These are phyloP conservation scores for Vulpes ferrilata DNA, from an alignment of 2,113 vertebrate species.

Conservation along the genomic window DNA sequence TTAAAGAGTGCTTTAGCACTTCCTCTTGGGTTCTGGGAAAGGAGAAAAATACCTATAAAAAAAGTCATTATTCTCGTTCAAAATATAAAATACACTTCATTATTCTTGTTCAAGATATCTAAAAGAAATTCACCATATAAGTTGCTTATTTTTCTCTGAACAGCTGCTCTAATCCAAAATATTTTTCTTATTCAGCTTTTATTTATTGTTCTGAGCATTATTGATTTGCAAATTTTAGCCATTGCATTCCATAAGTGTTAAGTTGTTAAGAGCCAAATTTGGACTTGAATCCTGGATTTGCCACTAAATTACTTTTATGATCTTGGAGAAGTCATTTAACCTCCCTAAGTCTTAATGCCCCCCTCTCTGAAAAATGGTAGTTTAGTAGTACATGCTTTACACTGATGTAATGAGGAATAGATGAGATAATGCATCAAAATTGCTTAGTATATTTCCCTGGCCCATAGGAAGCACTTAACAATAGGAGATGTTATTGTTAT, in stretches of 20 bases:
- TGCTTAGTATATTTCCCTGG: slow-evolving; percentile 1
- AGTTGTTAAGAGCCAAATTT: neutral
- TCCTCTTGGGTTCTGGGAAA: neutral
- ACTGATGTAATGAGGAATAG: slow-evolving; percentile 32
- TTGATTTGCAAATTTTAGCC: slow-evolving; percentile 24
- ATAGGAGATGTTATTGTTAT: slow-evolving; percentile 25
- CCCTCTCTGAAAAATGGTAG: slow-evolving; percentile 26
- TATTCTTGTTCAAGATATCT: slow-evolving; percentile 22
- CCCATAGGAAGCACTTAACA: neutral
- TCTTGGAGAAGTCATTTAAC: slow-evolving; percentile 56
- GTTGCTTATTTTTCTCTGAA: neutral
- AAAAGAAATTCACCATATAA: neutral
- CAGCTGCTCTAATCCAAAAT: neutral
- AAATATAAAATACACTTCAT: slow-evolving; percentile 18
- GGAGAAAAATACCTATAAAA: slow-evolving; percentile 21
- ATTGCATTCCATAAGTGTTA: neutral
- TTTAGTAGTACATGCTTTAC: neutral
- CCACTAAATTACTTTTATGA: slow-evolving; percentile 31
- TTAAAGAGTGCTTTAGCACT: neutral
- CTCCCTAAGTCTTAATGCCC: neutral
- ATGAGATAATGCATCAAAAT: slow-evolving; percentile 16
- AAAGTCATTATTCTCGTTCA: slow-evolving; percentile 6
- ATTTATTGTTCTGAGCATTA: neutral
- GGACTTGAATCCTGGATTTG: neutral
- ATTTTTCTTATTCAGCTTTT: slow-evolving; percentile 34